Evolutionary conservation across 2,113 vertebrate genomes (phyloP), one percentile per base, ranked within the genome.

Genomic region (Otis tarda): DNA sequence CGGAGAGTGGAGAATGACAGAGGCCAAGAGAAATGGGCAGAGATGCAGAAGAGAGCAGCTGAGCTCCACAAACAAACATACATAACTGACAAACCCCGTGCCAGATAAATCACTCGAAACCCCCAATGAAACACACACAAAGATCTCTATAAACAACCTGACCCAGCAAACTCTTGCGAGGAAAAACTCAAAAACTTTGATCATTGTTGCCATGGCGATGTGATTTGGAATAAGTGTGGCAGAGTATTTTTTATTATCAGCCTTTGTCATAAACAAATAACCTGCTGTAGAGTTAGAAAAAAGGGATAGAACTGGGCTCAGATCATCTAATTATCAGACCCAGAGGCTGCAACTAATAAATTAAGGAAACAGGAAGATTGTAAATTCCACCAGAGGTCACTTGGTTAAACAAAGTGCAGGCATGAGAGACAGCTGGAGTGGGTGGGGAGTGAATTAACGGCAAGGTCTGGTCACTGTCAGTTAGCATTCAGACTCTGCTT

Each of bases 221-320:
- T 35, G 9, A 87, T 68, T 71, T 64, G 77, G 81, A 85, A 30
- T 91, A 90, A 81, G 57, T 52, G 60, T 87, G 81, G 53, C 56
- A 49, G 81, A 82, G 33, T 75, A 30, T 43, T 75, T 89, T 94
- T 94, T 95, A 71, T 84, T 80, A 84, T 76, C 89, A 84, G 87
- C 49, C 53, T 87, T 84, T 96, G 69, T 95, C 63, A 87, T 93
- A 96, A 95, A 94, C 93, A 95, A 95, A 94, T 89, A 94, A 87
- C 77, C 73, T 87, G 81, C 77, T 59, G 45, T 53, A 89, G 82
- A n/a, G 27, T 56, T 28, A 14, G 35, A 52, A 68, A 71, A 90
- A 89, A 83, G 39, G 13, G 30, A 45, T 8, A 76, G 61, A 89
- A 35, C 69, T 70, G 43, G 20, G 35, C 74, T 93, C 45, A 39